Base-by-base conservation (phyloP, 2,888 invertebrate genomes). In the Oxytorus armatus region DNA sequence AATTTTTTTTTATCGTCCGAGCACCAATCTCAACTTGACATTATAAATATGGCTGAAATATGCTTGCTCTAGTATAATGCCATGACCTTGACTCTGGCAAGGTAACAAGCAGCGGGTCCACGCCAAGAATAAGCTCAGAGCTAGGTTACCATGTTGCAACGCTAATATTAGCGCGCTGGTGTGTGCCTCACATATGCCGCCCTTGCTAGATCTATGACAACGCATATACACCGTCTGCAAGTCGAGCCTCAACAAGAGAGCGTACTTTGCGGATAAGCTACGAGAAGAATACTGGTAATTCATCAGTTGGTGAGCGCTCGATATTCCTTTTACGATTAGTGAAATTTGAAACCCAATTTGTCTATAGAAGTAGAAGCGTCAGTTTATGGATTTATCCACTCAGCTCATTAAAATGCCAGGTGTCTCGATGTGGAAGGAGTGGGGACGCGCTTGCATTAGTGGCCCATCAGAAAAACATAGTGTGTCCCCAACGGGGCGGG, bases 41-140 rank as follows among this genome's bases (percentile, higher is more conserved):
- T 77, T 49, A 49, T 42, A 77, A 70, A 76, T 76, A 72, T 66
- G 80, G 79, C 84, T 85, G 7, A 53, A 65, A 59, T n/a, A n/a
- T 47, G 49, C 61, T 80, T 55, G 73, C 33, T 68, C 68, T 73
- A 57, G 85, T 86, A 86, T 89, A 89, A 90, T 88, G 85, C 86
- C 87, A 83, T 89, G 89, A 89, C 90, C 90, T 91, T 90, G 90
- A 91, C 90, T 91, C 89, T 90, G 90, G 90, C 85, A 85, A 88
- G 88, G 87, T 87, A 86, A 72, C 77, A 42, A 89, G 89, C 89
- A 87, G 88, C 88, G 88, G 86, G 86, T 80, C 86, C 86, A 86
- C 84, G 89, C 90, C 90, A 89, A 88, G 90, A 90, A 90, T 90
- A 90, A 89, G 88, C 87, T 87, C 85, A 83, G 86, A 87, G 87